A percentile compares a stretch with the other conserved stretches of the same genome.
phyloP scores from a whole-genome alignment of 2,797 vertebrate species.

The Crotalus adamanteus region DNA sequence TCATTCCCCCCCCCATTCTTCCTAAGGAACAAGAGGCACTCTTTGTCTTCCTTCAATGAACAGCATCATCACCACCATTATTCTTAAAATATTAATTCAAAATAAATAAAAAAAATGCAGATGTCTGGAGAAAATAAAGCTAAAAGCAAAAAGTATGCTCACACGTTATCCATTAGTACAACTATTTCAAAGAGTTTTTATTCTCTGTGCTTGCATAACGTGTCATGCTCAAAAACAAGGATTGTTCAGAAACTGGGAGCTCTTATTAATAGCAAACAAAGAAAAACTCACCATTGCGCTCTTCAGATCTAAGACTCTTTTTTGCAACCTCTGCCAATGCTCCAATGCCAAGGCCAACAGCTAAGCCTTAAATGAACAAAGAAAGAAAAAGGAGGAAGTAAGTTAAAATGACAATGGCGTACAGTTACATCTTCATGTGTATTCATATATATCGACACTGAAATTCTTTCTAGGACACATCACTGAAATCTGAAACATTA shows the following conservation, averaged over 20 bases:
- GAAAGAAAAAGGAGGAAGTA: not conserved
- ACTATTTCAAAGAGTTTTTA: not conserved
- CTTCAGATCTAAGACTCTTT: constrained; percentile 86
- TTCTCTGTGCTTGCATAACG: not conserved
- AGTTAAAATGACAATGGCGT: not conserved
- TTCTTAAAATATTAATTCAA: not conserved
- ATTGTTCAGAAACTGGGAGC: not conserved
- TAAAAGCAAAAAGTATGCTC: not conserved
- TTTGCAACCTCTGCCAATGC: constrained; percentile 95
- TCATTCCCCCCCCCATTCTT: not conserved
- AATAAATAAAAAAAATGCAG: not conserved
- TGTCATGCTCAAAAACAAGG: not conserved
- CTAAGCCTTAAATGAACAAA: constrained; percentile 78
- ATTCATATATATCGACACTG: not conserved
- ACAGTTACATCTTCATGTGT: not conserved
- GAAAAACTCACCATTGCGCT: constrained; percentile 72
- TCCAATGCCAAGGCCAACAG: constrained; percentile 92
- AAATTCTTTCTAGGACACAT: not conserved
- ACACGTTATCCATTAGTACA: not conserved
- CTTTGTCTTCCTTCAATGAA: not conserved
- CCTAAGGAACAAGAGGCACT: not conserved
- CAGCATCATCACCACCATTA: not conserved
- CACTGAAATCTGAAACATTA: not conserved
- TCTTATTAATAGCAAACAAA: not conserved
- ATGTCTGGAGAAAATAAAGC: not conserved